Conservation (phyloP, 2,113 vertebrate genomes). For the Hyperopisus bebe region DNA sequence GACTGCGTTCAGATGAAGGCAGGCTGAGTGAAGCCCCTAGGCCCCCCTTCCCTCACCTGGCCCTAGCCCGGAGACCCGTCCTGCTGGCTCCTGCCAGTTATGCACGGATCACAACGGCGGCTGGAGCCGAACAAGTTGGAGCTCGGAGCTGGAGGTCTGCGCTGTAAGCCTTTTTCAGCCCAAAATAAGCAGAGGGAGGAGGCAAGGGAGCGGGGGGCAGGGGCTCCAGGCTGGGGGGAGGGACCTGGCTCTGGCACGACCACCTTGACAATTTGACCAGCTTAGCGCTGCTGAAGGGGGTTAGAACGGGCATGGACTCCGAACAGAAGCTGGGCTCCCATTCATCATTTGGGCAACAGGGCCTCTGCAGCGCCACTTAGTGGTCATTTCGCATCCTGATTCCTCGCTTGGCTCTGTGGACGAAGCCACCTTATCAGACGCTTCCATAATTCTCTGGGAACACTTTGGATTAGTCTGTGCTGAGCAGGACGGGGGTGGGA, state of each 20-base stretch:
- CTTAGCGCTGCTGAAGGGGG: constrained; percentile 16
- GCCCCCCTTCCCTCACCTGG: background rate
- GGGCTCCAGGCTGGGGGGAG: background rate
- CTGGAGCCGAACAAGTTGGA: background rate
- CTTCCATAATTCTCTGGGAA: background rate
- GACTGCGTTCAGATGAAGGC: background rate
- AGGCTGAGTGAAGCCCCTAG: background rate
- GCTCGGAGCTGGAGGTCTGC: background rate
- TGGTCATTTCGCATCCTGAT: background rate
- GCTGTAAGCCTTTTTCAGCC: constrained; percentile 4
- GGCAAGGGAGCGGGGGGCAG: background rate
- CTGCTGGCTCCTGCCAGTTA: background rate
- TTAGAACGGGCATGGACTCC: background rate
- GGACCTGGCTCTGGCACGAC: constrained; percentile 14
- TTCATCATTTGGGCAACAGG: background rate
- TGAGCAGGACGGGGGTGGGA: background rate
- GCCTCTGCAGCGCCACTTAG: background rate
- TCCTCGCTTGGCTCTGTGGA: background rate
- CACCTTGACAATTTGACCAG: constrained; percentile 24
- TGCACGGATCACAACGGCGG: background rate
- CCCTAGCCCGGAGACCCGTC: background rate
- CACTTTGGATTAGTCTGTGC: background rate
- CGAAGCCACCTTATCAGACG: background rate
- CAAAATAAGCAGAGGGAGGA: background rate
- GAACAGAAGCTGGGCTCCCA: background rate